These are phyloP conservation scores for Andrena bicolor DNA, from an alignment of 2,888 invertebrate genomes.

Conservation along the genomic window DNA sequence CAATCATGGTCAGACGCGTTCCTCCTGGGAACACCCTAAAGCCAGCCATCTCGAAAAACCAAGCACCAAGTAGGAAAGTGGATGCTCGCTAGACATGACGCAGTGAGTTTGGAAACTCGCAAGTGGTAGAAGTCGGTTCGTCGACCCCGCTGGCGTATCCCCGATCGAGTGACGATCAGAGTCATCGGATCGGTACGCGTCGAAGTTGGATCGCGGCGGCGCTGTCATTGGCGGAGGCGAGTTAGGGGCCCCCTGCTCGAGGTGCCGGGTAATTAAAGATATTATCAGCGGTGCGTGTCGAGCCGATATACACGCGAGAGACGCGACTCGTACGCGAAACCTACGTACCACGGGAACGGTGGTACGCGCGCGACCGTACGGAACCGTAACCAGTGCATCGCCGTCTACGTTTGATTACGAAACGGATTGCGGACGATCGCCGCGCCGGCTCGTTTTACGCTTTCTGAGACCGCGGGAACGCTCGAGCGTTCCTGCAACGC, in stretches of 20 bases:
- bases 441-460: conserved; percentile 31
- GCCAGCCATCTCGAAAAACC: not conserved
- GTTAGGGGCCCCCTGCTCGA: conserved; percentile 54
- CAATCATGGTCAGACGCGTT: not conserved
- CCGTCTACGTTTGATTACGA: conserved; percentile 62
- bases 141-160: not conserved
- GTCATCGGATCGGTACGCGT: conserved; percentile 34
- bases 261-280: conserved; percentile 82
- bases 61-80: not conserved
- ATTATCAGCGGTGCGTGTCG: conserved; percentile 83
- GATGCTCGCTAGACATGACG: not conserved
- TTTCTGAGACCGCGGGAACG: conserved; percentile 50
- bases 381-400: conserved; percentile 68
- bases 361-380: conserved; percentile 60
- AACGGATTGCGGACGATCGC: conserved; percentile 59
- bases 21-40: not conserved
- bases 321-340: conserved; percentile 46
- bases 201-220: conserved; percentile 50
- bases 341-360: conserved; percentile 50
- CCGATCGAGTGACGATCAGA: not conserved
- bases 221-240: conserved; percentile 70
- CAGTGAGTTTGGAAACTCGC: not conserved
- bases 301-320: conserved; percentile 59
- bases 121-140: not conserved
- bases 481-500: not conserved